Evolutionary conservation across 2,113 vertebrate genomes (phyloP).

Genomic region (Rynchops niger): DNA sequence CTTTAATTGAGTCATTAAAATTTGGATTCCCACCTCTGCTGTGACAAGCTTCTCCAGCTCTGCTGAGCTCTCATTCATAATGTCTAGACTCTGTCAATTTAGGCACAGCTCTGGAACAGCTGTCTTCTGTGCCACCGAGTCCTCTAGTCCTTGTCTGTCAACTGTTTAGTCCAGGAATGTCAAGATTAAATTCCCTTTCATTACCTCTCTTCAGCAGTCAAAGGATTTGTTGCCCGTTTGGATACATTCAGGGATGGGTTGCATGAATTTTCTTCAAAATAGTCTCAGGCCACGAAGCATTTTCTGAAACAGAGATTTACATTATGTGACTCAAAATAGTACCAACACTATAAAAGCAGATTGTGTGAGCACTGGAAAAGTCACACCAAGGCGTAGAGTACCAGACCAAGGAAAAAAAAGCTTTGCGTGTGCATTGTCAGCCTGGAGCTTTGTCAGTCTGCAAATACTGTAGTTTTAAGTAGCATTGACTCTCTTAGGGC

Average conservation of each 20-base stretch:
- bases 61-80: background rate
- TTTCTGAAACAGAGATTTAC: background rate
- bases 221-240: background rate
- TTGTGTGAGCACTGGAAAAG: background rate
- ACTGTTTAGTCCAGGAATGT: background rate
- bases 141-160: background rate
- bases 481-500: background rate
- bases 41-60: background rate
- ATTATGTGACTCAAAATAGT: background rate
- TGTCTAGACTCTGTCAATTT: accelerated
- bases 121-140: background rate
- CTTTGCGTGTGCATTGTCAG: background rate
- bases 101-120: background rate
- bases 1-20: slow-evolving; percentile 14
- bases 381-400: background rate
- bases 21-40: background rate
- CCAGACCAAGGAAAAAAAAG: background rate
- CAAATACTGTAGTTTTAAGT: background rate
- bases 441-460: background rate
- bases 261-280: background rate
- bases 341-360: background rate
- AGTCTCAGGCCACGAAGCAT: background rate
- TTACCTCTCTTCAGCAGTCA: background rate
- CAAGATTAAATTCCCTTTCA: background rate
- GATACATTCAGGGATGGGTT: background rate